Conservation (phyloP, 2,113 vertebrate genomes). For the Thamnophis sirtalis region DNA sequence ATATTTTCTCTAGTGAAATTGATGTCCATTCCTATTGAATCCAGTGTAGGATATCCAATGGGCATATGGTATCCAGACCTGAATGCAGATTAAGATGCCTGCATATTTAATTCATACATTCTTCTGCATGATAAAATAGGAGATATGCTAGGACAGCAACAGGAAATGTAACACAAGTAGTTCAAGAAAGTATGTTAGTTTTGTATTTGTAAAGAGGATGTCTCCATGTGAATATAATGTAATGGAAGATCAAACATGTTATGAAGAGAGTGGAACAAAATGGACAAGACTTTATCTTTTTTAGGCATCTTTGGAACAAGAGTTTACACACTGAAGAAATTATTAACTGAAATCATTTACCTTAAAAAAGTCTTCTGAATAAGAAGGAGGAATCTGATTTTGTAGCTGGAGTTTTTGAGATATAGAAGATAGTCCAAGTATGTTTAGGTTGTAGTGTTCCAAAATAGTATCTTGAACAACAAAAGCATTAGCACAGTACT, state of each 20-base stretch:
- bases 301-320: background rate
- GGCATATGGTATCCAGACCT: background rate
- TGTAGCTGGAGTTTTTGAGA: background rate
- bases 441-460: background rate
- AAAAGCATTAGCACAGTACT: background rate
- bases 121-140: constrained; percentile 1
- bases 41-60: background rate
- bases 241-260: constrained; percentile 9
- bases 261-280: constrained; percentile 1
- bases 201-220: constrained; percentile 11
- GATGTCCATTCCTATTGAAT: background rate
- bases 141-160: constrained; percentile 2
- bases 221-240: background rate
- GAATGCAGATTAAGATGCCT: background rate
- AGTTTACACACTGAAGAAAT: background rate
- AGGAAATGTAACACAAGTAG: constrained; percentile 16
- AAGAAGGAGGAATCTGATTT: background rate
- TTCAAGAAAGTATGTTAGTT: constrained; percentile 15
- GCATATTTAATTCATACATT: background rate
- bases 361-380: background rate
- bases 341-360: background rate
- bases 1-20: background rate
- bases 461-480: background rate
- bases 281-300: background rate
- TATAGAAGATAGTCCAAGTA: background rate